Conservation (phyloP, 2,797 vertebrate species). For the Nannoperca obscura region DNA sequence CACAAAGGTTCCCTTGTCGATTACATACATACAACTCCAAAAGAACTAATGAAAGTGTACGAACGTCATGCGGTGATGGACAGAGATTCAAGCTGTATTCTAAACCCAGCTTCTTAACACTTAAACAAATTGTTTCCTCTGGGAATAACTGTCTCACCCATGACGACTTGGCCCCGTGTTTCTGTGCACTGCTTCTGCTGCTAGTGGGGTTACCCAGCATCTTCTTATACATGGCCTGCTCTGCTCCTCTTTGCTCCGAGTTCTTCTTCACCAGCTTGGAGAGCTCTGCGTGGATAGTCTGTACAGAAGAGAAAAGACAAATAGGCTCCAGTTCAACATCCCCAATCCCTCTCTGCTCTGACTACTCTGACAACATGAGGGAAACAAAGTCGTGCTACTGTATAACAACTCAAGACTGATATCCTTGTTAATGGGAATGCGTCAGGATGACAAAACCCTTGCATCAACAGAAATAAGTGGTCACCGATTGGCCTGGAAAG, state of each 20-base stretch:
- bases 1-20: slow-evolving; percentile 5
- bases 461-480: slow-evolving; percentile 11
- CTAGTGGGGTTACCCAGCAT: slow-evolving; percentile 92
- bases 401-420: slow-evolving; percentile 15
- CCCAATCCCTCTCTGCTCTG: not conserved
- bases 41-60: not conserved
- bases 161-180: slow-evolving; percentile 85
- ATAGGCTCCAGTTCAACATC: not conserved
- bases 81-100: not conserved
- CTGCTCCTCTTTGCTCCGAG: slow-evolving; percentile 90
- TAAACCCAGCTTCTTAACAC: not conserved
- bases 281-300: slow-evolving; percentile 97
- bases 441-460: slow-evolving; percentile 14
- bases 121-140: not conserved
- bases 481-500: slow-evolving; percentile 1
- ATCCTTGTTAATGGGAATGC: not conserved
- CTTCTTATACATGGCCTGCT: slow-evolving; percentile 98
- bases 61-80: slow-evolving; percentile 7
- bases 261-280: slow-evolving; percentile 97
- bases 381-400: slow-evolving; percentile 7
- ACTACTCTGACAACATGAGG: not conserved
- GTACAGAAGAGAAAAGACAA: slow-evolving; percentile 43
- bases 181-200: slow-evolving; percentile 50
- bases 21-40: slow-evolving; percentile 7
- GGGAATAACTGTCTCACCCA: slow-evolving; percentile 87